Conservation (phyloP, 2,888 invertebrate genomes). For the Phanerotoma sp. region DNA sequence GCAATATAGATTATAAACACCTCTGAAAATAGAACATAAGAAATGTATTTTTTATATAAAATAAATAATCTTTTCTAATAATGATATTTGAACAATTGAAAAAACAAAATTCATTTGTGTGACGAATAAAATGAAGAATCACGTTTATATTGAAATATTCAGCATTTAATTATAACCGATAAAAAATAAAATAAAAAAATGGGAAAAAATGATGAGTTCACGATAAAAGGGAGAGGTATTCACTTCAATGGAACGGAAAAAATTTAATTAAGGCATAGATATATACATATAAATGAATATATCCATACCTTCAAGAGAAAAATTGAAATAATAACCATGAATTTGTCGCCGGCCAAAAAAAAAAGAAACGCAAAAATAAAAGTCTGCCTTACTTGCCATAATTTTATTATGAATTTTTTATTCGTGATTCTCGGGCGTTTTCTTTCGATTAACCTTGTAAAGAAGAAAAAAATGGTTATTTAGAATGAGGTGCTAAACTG, state of each 20-base stretch:
- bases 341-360: background rate
- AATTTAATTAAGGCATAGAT: no score
- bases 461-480: constrained; percentile 1
- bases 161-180: no score
- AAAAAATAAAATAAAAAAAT: no score
- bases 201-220: no score
- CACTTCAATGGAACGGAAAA: no score
- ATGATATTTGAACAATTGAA: constrained; percentile 15
- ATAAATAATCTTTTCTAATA: constrained; percentile 1
- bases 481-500: constrained; percentile 14
- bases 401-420: background rate
- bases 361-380: background rate
- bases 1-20: constrained; percentile 18
- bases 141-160: no score
- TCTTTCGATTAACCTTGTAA: constrained; percentile 1
- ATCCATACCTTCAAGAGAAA: no score
- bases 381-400: background rate
- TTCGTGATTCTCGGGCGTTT: background rate
- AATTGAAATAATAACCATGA: background rate
- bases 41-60: background rate
- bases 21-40: constrained; percentile 14
- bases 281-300: no score
- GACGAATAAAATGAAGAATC: constrained; percentile 14
- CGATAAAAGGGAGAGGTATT: no score
- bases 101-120: no score